phyloP scores from a whole-genome alignment of 2,888 invertebrate genomes.

The Lycia hirtaria region DNA sequence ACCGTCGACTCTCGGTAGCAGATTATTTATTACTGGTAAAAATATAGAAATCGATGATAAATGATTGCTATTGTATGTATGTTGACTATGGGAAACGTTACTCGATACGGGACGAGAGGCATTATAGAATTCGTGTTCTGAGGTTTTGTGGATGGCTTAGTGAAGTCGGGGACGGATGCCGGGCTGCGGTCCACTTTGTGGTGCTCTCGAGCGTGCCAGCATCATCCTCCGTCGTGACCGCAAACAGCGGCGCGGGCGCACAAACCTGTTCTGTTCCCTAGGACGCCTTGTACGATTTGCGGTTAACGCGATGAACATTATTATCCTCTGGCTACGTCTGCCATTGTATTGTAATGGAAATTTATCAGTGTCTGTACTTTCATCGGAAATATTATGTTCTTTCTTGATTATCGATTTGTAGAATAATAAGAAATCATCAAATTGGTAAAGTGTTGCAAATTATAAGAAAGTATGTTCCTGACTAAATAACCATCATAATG shows the following conservation, averaged over 20 bases:
- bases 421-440: no score
- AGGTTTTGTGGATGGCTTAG: conserved; percentile 56
- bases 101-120: conserved; percentile 55
- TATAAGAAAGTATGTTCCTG: no score
- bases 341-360: conserved; percentile 24
- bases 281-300: conserved; percentile 44
- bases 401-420: no score
- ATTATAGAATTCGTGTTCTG: conserved; percentile 56
- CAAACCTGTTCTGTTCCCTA: conserved; percentile 70
- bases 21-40: conserved; percentile 54
- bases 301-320: conserved; percentile 40
- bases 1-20: conserved; percentile 48
- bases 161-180: conserved; percentile 40
- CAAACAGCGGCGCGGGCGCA: conserved; percentile 66
- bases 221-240: conserved; percentile 70
- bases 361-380: conserved; percentile 19
- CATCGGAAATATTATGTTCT: conserved; percentile 15
- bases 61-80: conserved; percentile 63
- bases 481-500: no score
- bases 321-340: conserved; percentile 27
- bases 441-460: no score
- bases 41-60: conserved; percentile 63
- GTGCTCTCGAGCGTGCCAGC: conserved; percentile 66
- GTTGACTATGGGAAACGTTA: conserved; percentile 58
- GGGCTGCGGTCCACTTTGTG: conserved; percentile 71